Percentiles rank a stretch among this genome's conserved stretches.
phyloP scores from a whole-genome alignment of 2,888 invertebrate species.

The Bombyx huttoni region DNA sequence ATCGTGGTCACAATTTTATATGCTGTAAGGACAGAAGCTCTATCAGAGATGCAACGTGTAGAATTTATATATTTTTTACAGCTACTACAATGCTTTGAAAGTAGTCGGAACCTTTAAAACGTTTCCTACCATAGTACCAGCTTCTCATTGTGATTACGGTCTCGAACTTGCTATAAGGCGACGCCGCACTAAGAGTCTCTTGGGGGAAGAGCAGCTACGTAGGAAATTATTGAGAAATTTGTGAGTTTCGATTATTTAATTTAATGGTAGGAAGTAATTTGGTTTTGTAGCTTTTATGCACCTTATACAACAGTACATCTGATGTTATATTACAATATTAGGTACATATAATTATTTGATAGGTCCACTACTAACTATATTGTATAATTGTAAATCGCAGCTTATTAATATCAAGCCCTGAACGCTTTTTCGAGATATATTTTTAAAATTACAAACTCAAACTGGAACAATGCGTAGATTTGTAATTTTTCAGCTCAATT shows the following conservation, averaged over 20 bases:
- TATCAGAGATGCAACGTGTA: neutral
- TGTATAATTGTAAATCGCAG: too few species aligned
- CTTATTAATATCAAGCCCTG: too few species aligned
- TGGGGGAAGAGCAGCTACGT: constrained; percentile 51
- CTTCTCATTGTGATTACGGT: constrained; percentile 41
- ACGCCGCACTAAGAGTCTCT: constrained; percentile 56
- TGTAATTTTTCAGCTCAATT: too few species aligned
- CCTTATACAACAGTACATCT: too few species aligned
- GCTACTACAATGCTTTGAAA: constrained; percentile 52
- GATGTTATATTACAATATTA: too few species aligned
- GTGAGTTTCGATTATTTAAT: constrained; percentile 22
- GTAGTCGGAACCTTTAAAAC: constrained; percentile 43
- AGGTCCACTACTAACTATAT: too few species aligned
- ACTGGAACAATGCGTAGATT: too few species aligned
- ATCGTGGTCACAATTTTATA: too few species aligned
- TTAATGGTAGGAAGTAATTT: neutral
- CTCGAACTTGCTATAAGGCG: constrained; percentile 59
- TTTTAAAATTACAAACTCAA: too few species aligned
- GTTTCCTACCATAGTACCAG: constrained; percentile 30
- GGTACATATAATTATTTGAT: too few species aligned
- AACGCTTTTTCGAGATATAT: too few species aligned
- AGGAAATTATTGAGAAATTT: constrained; percentile 41
- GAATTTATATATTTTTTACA: constrained; percentile 8
- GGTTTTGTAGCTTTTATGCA: neutral
- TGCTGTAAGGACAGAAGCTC: too few species aligned